Evolutionary conservation across 2,888 invertebrate species (phyloP).

Genomic region (Coelopa pilipes): DNA sequence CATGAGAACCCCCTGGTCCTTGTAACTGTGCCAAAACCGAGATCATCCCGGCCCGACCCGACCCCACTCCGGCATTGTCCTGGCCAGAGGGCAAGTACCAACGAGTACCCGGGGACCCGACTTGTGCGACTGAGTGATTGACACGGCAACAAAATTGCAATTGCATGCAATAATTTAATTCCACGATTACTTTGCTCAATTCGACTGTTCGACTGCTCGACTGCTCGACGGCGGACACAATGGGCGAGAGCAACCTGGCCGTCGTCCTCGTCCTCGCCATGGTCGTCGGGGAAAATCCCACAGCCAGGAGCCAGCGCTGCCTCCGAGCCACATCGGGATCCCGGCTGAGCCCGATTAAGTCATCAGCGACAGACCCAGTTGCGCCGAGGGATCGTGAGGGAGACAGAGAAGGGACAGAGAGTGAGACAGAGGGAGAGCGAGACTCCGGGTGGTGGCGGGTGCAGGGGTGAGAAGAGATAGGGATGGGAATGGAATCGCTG

Average conservation of each 20-base stretch:
- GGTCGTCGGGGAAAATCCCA: constrained; percentile 21
- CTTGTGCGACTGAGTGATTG: constrained; percentile 49
- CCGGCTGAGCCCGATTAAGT: constrained; percentile 31
- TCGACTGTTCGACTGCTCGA: background rate
- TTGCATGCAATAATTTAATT: constrained; percentile 54
- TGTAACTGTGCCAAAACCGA: constrained; percentile 16
- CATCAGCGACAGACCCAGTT: constrained; percentile 15
- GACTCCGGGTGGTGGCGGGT: too few relatives aligned
- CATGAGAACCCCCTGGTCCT: background rate
- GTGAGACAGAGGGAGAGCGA: background rate
- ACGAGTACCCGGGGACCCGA: background rate
- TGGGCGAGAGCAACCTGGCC: background rate
- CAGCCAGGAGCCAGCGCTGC: background rate
- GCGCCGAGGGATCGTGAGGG: constrained; percentile 14
- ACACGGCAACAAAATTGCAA: constrained; percentile 55
- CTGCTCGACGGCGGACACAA: constrained; percentile 8
- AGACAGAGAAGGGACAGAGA: background rate
- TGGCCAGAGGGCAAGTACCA: constrained; percentile 2
- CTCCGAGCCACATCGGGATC: background rate
- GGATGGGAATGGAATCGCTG: background rate
- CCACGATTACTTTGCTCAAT: constrained; percentile 35
- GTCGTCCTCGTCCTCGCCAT: background rate
- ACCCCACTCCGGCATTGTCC: background rate
- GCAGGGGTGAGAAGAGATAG: too few relatives aligned
- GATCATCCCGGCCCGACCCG: constrained; percentile 1